Percentiles rank a stretch among this genome's conserved stretches.
Conservation (phyloP, 2,888 invertebrate species). For the Oeneis ivallda region DNA sequence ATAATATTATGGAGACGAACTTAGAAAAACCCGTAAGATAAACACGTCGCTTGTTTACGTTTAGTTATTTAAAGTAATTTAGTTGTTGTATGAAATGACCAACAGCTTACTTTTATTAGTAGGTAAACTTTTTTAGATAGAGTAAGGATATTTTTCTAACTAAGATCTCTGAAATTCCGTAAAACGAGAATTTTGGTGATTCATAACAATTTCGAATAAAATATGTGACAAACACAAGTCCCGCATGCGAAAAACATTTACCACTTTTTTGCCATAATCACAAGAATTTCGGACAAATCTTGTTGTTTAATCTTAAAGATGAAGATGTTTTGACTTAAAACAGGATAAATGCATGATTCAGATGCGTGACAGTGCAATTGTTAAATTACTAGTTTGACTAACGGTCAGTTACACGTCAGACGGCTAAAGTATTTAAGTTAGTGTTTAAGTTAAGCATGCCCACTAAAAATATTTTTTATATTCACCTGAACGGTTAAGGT, state of each 20-base stretch:
- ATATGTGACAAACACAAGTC: not conserved
- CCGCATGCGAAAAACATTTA: not conserved
- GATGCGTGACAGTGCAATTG: conserved; percentile 55
- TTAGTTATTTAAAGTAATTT: no score
- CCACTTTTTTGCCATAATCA: not conserved
- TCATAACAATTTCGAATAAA: conserved; percentile 4
- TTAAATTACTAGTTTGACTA: conserved; percentile 56
- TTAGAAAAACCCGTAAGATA: no score
- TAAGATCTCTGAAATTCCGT: not conserved
- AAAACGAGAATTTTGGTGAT: not conserved
- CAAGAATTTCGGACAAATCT: conserved; percentile 10
- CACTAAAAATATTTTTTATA: no score
- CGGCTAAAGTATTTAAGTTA: no score
- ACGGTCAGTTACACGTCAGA: no score
- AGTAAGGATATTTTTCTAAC: not conserved
- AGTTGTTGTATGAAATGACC: no score
- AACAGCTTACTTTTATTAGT: not conserved
- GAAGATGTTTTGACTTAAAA: not conserved
- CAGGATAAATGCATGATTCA: conserved; percentile 31
- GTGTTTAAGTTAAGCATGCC: no score
- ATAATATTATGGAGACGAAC: no score
- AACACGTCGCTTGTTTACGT: no score
- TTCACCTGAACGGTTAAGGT: no score
- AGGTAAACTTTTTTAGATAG: not conserved
- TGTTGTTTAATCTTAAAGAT: conserved; percentile 5